Percentiles rank a stretch among this genome's conserved stretches.
Evolutionary conservation across 2,797 vertebrate genomes (phyloP).

Genomic region (Pseudocheirus occidentalis): DNA sequence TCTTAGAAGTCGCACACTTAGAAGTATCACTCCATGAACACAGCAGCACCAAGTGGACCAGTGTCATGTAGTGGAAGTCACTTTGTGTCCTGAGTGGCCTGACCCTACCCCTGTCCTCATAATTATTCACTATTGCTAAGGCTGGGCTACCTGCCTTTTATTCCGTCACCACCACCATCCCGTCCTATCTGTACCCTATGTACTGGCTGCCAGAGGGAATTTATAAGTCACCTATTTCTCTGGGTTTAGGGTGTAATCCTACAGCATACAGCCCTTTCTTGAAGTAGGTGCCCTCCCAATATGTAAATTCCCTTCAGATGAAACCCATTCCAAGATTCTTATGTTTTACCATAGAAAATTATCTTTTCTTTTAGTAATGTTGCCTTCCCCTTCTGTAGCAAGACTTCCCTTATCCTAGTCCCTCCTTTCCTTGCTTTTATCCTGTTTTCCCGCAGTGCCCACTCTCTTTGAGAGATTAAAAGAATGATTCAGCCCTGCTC

Average conservation of each 20-base stretch:
- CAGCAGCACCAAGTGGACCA: background rate
- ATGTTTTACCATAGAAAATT: background rate
- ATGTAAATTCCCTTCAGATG: background rate
- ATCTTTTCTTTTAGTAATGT: background rate
- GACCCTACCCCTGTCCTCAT: background rate
- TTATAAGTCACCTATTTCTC: too few relatives aligned
- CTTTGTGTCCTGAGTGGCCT: background rate
- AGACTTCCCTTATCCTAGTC: background rate
- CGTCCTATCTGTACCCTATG: too few relatives aligned
- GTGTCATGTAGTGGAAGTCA: background rate
- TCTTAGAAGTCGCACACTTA: background rate
- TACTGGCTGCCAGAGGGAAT: too few relatives aligned
- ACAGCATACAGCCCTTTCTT: background rate
- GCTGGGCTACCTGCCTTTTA: background rate
- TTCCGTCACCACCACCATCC: background rate
- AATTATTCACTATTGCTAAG: background rate
- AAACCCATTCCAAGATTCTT: background rate
- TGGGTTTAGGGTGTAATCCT: too few relatives aligned
- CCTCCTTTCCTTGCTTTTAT: background rate
- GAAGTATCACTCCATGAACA: too few relatives aligned
- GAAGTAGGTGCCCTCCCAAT: too few relatives aligned
- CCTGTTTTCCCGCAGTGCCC: too few relatives aligned
- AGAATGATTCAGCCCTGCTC: background rate
- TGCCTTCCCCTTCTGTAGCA: background rate
- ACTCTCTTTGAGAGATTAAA: too few relatives aligned